Conservation (phyloP, 1,140 invertebrate genomes). For the Aphelinus atriplicis region DNA sequence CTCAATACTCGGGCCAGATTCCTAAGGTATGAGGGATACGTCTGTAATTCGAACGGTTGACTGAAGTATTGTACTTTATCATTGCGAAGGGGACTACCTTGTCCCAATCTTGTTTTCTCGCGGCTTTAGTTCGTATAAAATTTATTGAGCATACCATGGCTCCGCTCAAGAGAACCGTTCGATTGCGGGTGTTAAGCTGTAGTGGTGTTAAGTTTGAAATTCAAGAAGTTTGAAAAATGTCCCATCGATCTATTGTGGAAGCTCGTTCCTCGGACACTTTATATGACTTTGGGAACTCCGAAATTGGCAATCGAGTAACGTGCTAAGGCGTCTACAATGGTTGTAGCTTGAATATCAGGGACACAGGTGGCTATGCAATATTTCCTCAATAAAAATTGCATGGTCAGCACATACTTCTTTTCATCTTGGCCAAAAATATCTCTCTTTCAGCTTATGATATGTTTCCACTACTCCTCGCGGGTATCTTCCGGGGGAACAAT, state of each 20-base stretch:
- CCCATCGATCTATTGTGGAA: slow-evolving; percentile 9
- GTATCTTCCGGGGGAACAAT: too few relatives aligned
- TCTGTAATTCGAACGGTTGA: too few relatives aligned
- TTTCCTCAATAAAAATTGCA: slow-evolving; percentile 14
- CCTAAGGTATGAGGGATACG: too few relatives aligned
- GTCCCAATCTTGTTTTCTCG: too few relatives aligned
- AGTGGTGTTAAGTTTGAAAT: slow-evolving; percentile 19
- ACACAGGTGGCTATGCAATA: background rate
- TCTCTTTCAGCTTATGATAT: background rate
- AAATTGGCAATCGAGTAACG: background rate
- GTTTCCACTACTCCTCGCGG: slow-evolving; percentile 3
- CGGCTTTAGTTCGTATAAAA: too few relatives aligned
- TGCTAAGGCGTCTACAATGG: background rate
- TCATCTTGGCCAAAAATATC: background rate
- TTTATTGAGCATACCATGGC: too few relatives aligned
- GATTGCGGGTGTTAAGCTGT: slow-evolving; percentile 26
- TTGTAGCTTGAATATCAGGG: slow-evolving; percentile 31
- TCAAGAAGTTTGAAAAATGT: slow-evolving; percentile 10
- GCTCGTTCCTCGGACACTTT: slow-evolving; percentile 10
- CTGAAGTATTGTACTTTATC: too few relatives aligned
- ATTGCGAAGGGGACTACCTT: too few relatives aligned
- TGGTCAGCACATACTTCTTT: slow-evolving; percentile 11
- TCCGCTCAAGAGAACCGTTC: slow-evolving; percentile 46
- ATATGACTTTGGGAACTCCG: background rate
- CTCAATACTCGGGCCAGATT: too few relatives aligned